Evolutionary conservation across 2,888 invertebrate species (phyloP).

Genomic region (Dryobotodes eremita): DNA sequence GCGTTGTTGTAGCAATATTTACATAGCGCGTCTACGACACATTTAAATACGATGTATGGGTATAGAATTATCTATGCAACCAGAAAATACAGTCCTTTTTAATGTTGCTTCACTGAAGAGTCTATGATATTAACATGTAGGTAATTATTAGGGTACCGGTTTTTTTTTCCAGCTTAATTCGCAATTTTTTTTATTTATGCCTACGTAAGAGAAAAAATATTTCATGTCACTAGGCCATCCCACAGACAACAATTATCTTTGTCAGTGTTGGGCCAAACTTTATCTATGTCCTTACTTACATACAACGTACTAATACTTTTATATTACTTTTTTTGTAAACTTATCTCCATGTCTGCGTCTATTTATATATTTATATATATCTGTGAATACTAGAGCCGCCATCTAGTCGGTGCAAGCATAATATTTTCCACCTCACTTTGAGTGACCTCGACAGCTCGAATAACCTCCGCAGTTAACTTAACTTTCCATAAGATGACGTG

Average conservation of each 20-base stretch:
- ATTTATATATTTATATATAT: not conserved
- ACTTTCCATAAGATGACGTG: conserved; percentile 44
- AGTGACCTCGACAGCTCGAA: not conserved
- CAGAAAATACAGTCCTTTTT: not conserved
- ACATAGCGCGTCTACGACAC: not conserved
- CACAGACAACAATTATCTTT: not conserved
- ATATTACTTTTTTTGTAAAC: too few relatives aligned
- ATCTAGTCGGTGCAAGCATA: conserved; percentile 34
- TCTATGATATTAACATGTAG: not conserved
- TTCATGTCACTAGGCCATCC: not conserved
- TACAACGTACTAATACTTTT: not conserved
- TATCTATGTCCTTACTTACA: too few relatives aligned
- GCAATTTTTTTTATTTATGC: too few relatives aligned
- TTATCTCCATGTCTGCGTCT: not conserved
- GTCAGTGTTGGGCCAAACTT: too few relatives aligned
- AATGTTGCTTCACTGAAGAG: not conserved
- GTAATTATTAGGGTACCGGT: not conserved
- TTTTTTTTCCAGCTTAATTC: not conserved
- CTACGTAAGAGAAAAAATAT: not conserved
- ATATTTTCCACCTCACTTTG: conserved; percentile 3
- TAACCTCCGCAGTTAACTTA: not conserved
- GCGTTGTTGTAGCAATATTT: conserved; percentile 2
- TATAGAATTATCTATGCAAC: not conserved
- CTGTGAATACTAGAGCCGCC: conserved; percentile 37
- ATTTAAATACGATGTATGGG: not conserved